Percentiles rank a stretch among this genome's conserved stretches.
Conservation (phyloP, 2,888 invertebrate species). For the Aphodius granarius region DNA sequence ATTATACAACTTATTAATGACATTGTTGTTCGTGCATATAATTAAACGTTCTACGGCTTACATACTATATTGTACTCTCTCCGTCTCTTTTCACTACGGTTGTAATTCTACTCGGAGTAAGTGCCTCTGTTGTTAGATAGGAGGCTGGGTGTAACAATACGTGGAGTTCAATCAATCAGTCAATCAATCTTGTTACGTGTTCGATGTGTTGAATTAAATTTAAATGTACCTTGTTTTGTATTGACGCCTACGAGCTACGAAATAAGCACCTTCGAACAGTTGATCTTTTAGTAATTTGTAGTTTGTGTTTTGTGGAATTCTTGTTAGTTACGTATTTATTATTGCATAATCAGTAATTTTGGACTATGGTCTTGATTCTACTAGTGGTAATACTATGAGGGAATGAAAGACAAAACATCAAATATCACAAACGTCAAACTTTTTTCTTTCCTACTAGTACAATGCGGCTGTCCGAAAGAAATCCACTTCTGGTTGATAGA, state of each 20-base stretch:
- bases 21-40: slow-evolving; percentile 5
- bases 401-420: no score
- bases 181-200: neutral
- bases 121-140: neutral
- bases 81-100: no score
- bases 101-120: neutral
- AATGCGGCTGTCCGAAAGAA: no score
- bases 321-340: neutral
- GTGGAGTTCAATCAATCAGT: neutral
- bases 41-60: neutral
- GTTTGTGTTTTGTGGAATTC: neutral
- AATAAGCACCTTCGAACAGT: neutral
- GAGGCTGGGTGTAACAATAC: neutral
- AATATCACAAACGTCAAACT: no score
- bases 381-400: no score
- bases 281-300: neutral
- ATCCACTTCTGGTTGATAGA: no score
- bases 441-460: no score
- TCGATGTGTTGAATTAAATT: neutral
- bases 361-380: no score
- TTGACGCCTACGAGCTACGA: neutral
- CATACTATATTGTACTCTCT: neutral
- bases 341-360: neutral
- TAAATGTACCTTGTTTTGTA: neutral
- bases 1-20: slow-evolving; percentile 10